Base-by-base conservation (phyloP, 2,888 invertebrate species). In the Tinea pellionella region DNA sequence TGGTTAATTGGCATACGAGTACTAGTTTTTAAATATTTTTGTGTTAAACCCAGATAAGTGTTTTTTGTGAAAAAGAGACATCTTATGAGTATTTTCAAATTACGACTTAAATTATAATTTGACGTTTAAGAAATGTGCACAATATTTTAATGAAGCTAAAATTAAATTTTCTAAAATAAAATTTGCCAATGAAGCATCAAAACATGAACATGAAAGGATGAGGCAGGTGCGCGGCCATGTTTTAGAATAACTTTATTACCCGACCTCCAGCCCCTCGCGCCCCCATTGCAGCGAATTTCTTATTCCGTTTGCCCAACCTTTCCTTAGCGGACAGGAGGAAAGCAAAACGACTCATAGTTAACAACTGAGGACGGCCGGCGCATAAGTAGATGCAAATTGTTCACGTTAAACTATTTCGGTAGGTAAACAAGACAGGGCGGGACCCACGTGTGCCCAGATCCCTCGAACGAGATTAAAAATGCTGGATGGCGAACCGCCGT, bases 381-480 rank as follows among this genome's bases (percentile, higher is more conserved):
- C 80, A 85, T 86, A 87, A 86, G 77, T 74, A 85, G 78, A 87
- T 87, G 87, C 85, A 87, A 87, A 87, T 87, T 83, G 87, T 80
- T 76, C 76, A 81, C 81, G 87, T 86, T 85, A 85, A 87, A 87
- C 87, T 87, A 87, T 87, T 87, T 85, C 80, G 78, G 80, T 82
- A 86, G 86, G 86, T 86, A 87, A 86, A 87, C 86, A 87, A 68
- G 74, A 79, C 51, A 53, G 80, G 85, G 62, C 72, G 68, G 71
- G 72, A 70, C 77, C 77, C 85, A 81, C 81, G 84, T 82, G 80
- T 73, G 71, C 73, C 74, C 69, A 81, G 81, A 82, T 82, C 82
- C 80, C 72, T 67, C 69, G 75, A 80, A 84, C 81, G 75, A 86
- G 87, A 87, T 87, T 87, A 86, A 87, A 87, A 86, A 85, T 83